phyloP scores from a whole-genome alignment of 1,140 invertebrate genomes.

The Lepidotrigona ventralis region DNA sequence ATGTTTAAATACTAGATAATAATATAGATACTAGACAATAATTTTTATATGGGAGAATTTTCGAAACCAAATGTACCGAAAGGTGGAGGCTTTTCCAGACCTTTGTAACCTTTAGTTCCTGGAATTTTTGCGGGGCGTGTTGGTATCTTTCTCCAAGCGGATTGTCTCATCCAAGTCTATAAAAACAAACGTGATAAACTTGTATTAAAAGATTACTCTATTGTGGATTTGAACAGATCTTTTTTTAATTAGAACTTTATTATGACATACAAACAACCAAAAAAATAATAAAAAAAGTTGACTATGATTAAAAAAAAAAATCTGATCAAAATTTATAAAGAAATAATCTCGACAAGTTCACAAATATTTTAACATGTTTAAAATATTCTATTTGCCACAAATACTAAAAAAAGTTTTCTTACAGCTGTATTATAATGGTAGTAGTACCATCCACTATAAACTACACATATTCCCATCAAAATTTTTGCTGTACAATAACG shows the following conservation, averaged over 20 bases:
- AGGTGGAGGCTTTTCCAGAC: slow-evolving; percentile 81
- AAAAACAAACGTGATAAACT: slow-evolving; percentile 18
- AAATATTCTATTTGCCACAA: neutral
- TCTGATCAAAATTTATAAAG: too few species aligned
- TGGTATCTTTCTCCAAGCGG: slow-evolving; percentile 83
- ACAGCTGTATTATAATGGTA: slow-evolving; percentile 90
- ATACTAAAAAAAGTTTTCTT: slow-evolving; percentile 42
- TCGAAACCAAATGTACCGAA: slow-evolving; percentile 87
- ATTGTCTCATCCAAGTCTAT: slow-evolving; percentile 86
- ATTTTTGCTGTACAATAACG: slow-evolving; percentile 85
- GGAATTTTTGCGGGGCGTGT: slow-evolving; percentile 81
- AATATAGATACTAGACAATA: neutral
- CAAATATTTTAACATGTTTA: slow-evolving; percentile 13
- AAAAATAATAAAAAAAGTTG: too few species aligned
- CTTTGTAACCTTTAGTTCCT: slow-evolving; percentile 84
- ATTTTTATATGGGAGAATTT: slow-evolving; percentile 79
- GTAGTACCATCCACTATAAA: slow-evolving; percentile 84
- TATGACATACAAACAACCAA: too few species aligned
- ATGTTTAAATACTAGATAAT: slow-evolving; percentile 18
- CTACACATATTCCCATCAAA: slow-evolving; percentile 77
- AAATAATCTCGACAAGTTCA: too few species aligned
- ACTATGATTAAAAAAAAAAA: too few species aligned
- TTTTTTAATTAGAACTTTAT: too few species aligned
- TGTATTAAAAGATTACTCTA: neutral
- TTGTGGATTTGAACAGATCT: too few species aligned